Percentiles rank a stretch among this genome's conserved stretches.
phyloP scores from a whole-genome alignment of 2,888 invertebrate species.

The Eristalis pertinax region DNA sequence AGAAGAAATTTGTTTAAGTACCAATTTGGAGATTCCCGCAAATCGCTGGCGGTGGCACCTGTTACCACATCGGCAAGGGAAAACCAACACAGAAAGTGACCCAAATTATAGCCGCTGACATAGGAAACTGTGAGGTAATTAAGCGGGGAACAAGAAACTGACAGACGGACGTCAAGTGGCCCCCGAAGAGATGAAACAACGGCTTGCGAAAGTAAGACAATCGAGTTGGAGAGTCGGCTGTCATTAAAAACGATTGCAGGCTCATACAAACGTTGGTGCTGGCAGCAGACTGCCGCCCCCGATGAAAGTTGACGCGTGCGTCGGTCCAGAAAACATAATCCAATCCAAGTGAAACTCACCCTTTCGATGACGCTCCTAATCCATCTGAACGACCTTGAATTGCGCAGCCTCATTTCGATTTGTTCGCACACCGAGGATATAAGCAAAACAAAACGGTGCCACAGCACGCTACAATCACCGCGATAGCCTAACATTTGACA shows the following conservation, averaged over 20 bases:
- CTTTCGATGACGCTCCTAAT: slow-evolving; percentile 74
- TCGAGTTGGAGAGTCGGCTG: neutral
- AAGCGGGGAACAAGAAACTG: neutral
- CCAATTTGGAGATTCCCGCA: neutral
- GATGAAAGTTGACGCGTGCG: neutral
- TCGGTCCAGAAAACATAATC: too few species aligned
- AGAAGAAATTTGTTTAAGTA: too few species aligned
- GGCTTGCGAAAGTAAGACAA: neutral
- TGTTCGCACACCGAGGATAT: slow-evolving; percentile 76
- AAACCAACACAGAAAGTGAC: neutral
- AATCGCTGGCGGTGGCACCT: neutral
- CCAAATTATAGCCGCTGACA: neutral
- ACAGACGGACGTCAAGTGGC: neutral
- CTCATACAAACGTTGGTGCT: too few species aligned
- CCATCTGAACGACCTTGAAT: slow-evolving; percentile 78
- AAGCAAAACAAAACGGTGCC: slow-evolving; percentile 77
- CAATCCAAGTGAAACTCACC: slow-evolving; percentile 37
- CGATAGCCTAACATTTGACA: slow-evolving; percentile 73
- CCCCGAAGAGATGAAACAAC: neutral
- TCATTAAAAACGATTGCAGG: neutral
- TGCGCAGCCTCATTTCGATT: slow-evolving; percentile 77
- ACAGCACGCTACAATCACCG: slow-evolving; percentile 74
- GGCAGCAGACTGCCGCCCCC: neutral
- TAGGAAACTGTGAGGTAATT: neutral
- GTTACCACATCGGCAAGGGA: neutral